A percentile compares a stretch with the other conserved stretches of the same genome.
These are phyloP conservation scores for Andrena flavipes DNA, from an alignment of 2,888 invertebrate genomes.

Conservation along the genomic window DNA sequence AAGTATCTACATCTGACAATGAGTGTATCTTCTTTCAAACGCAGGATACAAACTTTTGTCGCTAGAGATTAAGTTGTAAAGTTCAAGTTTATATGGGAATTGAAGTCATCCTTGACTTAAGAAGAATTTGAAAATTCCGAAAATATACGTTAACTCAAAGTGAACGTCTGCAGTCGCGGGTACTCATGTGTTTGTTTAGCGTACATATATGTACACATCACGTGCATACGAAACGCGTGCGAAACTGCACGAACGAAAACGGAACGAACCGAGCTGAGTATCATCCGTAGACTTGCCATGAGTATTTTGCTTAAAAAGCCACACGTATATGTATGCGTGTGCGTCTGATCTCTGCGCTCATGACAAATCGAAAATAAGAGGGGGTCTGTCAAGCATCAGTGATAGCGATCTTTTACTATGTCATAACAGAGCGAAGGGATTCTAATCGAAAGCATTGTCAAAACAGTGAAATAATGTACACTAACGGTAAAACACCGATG, in stretches of 20 bases:
- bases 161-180: background rate
- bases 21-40: background rate
- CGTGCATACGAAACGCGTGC: slow-evolving; percentile 56
- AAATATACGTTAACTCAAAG: background rate
- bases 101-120: background rate
- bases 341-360: slow-evolving; percentile 23
- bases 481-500: slow-evolving; percentile 74
- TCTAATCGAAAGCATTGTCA: slow-evolving; percentile 30
- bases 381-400: slow-evolving; percentile 37
- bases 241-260: slow-evolving; percentile 58
- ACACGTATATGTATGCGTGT: background rate
- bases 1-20: too few species aligned
- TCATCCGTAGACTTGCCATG: slow-evolving; percentile 21
- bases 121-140: background rate
- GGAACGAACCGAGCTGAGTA: slow-evolving; percentile 54
- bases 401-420: slow-evolving; percentile 49
- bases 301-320: slow-evolving; percentile 29
- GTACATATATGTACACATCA: slow-evolving; percentile 31
- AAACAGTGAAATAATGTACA: slow-evolving; percentile 72
- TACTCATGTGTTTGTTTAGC: slow-evolving; percentile 32
- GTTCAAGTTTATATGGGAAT: background rate
- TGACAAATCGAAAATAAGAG: slow-evolving; percentile 44
- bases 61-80: background rate
- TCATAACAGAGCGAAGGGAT: slow-evolving; percentile 41
- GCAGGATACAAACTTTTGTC: background rate